Conservation (phyloP, 2,113 vertebrate genomes). For the Phocoena phocoena region DNA sequence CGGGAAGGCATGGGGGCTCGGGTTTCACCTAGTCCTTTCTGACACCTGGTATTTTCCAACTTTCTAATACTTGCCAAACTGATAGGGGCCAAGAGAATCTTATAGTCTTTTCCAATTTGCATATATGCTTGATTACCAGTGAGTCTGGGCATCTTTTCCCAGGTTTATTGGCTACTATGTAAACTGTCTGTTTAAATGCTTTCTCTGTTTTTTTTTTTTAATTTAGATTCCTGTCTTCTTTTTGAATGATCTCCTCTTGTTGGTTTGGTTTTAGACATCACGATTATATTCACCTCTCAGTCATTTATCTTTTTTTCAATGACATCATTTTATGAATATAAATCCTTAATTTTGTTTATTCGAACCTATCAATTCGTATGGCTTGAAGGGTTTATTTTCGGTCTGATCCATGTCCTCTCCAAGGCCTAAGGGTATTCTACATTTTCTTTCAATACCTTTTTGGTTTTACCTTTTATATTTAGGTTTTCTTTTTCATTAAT, state of each 20-base stretch:
- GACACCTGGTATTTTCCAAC: not conserved
- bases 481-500: not conserved
- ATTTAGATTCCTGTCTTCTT: not conserved
- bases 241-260: not conserved
- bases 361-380: not conserved
- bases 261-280: slow-evolving; percentile 7
- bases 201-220: not conserved
- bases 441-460: slow-evolving; percentile 6
- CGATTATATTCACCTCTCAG: not conserved
- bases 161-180: not conserved
- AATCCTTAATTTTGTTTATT: not conserved
- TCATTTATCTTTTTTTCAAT: not conserved
- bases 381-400: not conserved
- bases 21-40: not conserved
- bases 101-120: not conserved
- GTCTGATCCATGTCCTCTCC: not conserved
- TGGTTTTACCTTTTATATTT: not conserved
- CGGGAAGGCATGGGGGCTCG: not conserved
- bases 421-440: not conserved
- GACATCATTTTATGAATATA: not conserved
- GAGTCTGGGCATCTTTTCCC: not conserved
- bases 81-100: not conserved
- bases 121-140: not conserved
- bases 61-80: not conserved
- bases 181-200: not conserved